phyloP scores from a whole-genome alignment of 2,797 vertebrate genomes.

The Lateolabrax maculatus region DNA sequence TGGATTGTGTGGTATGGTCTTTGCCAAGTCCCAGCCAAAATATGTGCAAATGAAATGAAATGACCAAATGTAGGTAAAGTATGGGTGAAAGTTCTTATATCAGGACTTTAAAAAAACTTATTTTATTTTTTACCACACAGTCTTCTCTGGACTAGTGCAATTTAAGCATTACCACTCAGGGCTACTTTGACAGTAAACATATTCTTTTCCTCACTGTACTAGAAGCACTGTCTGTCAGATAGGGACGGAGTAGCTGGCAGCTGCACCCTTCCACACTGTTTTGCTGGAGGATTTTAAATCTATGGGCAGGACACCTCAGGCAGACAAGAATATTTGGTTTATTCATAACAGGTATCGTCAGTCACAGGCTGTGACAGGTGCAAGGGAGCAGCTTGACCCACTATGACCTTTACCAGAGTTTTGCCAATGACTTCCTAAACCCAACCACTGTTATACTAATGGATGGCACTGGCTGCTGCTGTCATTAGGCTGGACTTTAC shows the following conservation, averaged over 20 bases:
- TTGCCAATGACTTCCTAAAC: conserved; percentile 42
- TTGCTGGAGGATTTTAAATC: conserved; percentile 60
- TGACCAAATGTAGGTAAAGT: conserved; percentile 6
- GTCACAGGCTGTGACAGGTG: conserved; percentile 53
- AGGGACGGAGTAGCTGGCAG: conserved; percentile 47
- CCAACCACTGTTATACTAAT: conserved; percentile 38
- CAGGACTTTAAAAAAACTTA: no score
- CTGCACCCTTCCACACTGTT: conserved; percentile 36
- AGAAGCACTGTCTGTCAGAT: conserved; percentile 47
- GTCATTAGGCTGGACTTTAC: conserved; percentile 24
- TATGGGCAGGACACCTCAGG: conserved; percentile 44
- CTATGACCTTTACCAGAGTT: conserved; percentile 50
- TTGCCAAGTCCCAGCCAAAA: conserved; percentile 44
- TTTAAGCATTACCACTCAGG: conserved; percentile 30
- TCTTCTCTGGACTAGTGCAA: background rate
- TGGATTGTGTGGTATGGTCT: conserved; percentile 40
- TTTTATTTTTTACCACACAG: conserved; percentile 2
- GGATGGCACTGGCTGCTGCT: conserved; percentile 27
- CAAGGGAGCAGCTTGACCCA: conserved; percentile 60
- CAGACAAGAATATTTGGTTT: conserved; percentile 61
- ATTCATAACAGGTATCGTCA: conserved; percentile 63
- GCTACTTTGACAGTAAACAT: conserved; percentile 48
- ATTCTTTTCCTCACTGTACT: conserved; percentile 22
- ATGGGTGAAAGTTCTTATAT: background rate
- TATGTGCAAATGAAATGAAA: conserved; percentile 20